Base-by-base conservation (phyloP, 2,113 vertebrate species). In the Pangasianodon gigas region DNA sequence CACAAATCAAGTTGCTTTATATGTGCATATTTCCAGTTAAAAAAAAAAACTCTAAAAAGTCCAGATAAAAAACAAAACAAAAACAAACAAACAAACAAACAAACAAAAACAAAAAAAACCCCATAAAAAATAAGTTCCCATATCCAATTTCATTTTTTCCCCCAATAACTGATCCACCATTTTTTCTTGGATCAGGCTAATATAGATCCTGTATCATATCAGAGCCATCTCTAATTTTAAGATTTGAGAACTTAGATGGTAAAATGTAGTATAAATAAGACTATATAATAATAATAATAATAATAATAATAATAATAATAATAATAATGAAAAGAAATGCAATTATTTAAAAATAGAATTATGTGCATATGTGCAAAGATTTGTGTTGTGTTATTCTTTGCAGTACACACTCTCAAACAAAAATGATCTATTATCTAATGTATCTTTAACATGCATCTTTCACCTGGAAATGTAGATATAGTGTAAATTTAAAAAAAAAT, bases 231-330 rank as follows among this genome's bases (percentile, higher is more conserved):
- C 24, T 46, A 79, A 29, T 11, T 44, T 37, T 16, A 41, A 37
- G 1, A 10, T 48, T 48, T 79, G 29, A 48, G 1, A 51, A 51
- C 3, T 24, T 48, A 13, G 4, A 26, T 26, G 21, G 3, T 46
- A 11, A 46, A 46, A 77, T 77, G 11, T 29, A 48, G 75, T 48
- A 51, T 48, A 29, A 6, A 41, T 77, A 69, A 37, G 74, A 77
- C 14, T 19, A 41, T 46, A 46, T 75, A 74, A 44, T 74, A 74
- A 41, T 41, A 37, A 74, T 41, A 74, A 41, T 74, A 74, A 74
- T 74, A 74, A 41, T 74, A 69, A 69, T 32, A 69, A 69, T 69
- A 69, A 69, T 69, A 69, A n/a, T 69, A 69, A 69, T 24, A 46
- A 44, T 21, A 4, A 77, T 77, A 2, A 21, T 46, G 21, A 9